A percentile compares a stretch with the other conserved stretches of the same genome.
phyloP scores from a whole-genome alignment of 92 coral and sea anemone species.

The Metridium senile region DNA sequence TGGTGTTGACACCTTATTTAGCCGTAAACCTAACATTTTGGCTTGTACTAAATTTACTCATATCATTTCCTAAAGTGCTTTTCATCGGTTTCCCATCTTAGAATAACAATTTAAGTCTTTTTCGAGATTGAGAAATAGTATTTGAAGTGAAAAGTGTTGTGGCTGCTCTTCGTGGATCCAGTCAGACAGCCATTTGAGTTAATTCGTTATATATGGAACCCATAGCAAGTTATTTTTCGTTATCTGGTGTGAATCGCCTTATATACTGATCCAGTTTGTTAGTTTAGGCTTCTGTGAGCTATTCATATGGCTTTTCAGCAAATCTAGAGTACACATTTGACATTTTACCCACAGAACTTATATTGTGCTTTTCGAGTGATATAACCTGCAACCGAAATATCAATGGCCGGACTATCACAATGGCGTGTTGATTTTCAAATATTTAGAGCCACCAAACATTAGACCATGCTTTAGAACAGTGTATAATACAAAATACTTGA shows the following conservation, averaged over 20 bases:
- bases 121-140: conserved; percentile 54
- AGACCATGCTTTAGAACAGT: conserved; percentile 23
- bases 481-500: conserved; percentile 7
- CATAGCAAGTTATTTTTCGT: conserved; percentile 1
- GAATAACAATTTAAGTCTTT: conserved; percentile 69
- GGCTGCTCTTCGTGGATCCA: conserved; percentile 8
- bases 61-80: conserved; percentile 43
- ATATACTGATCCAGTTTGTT: conserved; percentile 13
- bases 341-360: conserved; percentile 18
- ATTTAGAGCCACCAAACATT: conserved; percentile 55
- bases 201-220: conserved; percentile 23
- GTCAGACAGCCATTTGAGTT: conserved; percentile 27
- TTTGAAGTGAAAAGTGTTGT: conserved; percentile 15
- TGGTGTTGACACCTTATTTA: conserved; percentile 51
- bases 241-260: conserved; percentile 26
- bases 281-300: conserved; percentile 15
- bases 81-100: conserved; percentile 62
- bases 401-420: conserved; percentile 53
- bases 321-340: conserved; percentile 16
- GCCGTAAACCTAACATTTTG: conserved; percentile 36
- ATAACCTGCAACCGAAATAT: conserved; percentile 55
- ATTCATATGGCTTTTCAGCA: conserved; percentile 11
- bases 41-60: conserved; percentile 49
- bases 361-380: conserved; percentile 34
- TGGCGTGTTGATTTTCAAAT: conserved; percentile 56